A percentile compares a stretch with the other conserved stretches of the same genome.
Evolutionary conservation across 1,140 invertebrate species (phyloP).

Genomic region (Drosophila equinoxialis): DNA sequence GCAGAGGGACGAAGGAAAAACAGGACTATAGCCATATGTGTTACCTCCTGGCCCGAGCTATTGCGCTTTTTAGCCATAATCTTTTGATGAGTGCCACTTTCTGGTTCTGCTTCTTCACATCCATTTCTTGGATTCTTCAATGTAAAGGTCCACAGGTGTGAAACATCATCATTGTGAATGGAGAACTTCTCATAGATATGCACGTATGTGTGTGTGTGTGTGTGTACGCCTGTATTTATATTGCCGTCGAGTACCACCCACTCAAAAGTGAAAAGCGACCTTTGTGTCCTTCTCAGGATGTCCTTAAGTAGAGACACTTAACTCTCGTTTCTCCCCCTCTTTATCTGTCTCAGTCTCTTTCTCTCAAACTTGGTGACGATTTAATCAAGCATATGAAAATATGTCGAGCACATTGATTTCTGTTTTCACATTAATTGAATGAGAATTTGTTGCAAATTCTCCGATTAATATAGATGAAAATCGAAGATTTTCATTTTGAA

Average conservation of each 20-base stretch:
- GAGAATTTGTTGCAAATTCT: background rate
- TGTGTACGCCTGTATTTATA: background rate
- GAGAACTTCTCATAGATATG: too few species aligned
- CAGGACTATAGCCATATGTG: constrained; percentile 1
- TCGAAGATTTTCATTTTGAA: too few species aligned
- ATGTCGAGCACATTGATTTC: background rate
- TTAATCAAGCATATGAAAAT: constrained; percentile 6
- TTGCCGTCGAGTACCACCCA: background rate
- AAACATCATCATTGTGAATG: constrained; percentile 1
- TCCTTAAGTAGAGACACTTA: constrained; percentile 11
- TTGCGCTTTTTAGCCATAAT: constrained; percentile 10
- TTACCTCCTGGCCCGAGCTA: background rate
- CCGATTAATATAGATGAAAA: background rate
- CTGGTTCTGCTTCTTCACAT: background rate
- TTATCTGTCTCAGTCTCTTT: too few species aligned
- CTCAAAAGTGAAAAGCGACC: constrained; percentile 2
- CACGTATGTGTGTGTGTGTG: background rate
- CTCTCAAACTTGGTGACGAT: background rate
- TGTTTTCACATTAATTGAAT: background rate
- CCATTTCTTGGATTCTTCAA: background rate
- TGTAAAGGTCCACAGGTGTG: constrained; percentile 4
- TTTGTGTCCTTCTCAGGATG: constrained; percentile 7
- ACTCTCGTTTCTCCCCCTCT: background rate
- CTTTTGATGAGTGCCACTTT: constrained; percentile 12
- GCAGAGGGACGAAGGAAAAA: background rate